Evolutionary conservation across 2,113 vertebrate genomes (phyloP), one percentile per base, ranked within the genome.

Genomic region (Planiliza haematocheilus): DNA sequence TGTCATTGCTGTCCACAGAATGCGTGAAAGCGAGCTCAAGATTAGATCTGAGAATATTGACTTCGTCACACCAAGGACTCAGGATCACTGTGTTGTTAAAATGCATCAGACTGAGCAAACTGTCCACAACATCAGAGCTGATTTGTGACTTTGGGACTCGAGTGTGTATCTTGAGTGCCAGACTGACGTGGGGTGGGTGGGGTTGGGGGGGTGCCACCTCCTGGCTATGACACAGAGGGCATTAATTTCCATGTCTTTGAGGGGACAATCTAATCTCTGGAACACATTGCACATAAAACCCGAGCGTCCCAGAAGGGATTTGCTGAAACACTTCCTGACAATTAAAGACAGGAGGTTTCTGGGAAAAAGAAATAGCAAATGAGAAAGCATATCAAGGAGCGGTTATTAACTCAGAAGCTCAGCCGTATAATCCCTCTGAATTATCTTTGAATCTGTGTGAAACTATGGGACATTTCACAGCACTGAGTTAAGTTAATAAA

Each of bases 201-300:
- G n/a, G n/a, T 30, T 30, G 24, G 24, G 24, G 24, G 24, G 24
- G n/a, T 73, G 48, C 65, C 66, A 65, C 70, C 70, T 76, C 55
- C 69, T 70, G 79, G 82, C 57, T 82, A 50, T 70, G 77, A 85
- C 72, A 85, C 67, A 58, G 70, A 88, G 80, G 82, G 52, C 86
- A 78, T 86, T 86, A 66, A 86, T 88, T 80, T 85, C 43, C 82
- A 72, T 74, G 81, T 84, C 82, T 86, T 89, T 89, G 76, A 87
- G 81, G 82, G 80, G 81, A 85, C 85, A 79, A 64, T 87, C 63
- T 82, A 85, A 85, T 91, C 76, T 76, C 52, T 37, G 79, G 52
- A 68, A 87, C 78, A 71, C 82, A 77, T 76, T 73, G 70, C 61
- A 71, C 76, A 88, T 74, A 79, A 30, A 85, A 86, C 74, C 49